Percentiles rank a stretch among this genome's conserved stretches.
These are phyloP conservation scores for Emydura subglobosa DNA, from an alignment of 2,113 vertebrate genomes.

Conservation along the genomic window DNA sequence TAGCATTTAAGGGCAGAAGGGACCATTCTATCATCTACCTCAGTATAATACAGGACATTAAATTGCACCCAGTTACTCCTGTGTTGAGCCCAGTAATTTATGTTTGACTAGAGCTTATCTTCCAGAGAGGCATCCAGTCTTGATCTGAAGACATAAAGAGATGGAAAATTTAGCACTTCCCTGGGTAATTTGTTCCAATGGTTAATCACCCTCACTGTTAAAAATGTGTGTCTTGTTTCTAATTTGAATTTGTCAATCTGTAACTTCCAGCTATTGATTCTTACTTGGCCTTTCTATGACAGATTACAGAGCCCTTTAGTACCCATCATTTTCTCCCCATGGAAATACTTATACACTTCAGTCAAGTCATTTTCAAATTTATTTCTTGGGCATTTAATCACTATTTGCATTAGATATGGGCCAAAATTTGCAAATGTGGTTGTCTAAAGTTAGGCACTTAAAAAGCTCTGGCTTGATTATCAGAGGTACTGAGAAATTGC, in stretches of 20 bases:
- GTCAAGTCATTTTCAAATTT: neutral
- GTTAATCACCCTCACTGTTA: neutral
- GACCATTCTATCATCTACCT: neutral
- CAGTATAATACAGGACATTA: neutral
- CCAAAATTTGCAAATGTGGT: neutral
- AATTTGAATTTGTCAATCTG: neutral
- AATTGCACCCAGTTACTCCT: neutral
- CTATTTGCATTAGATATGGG: neutral
- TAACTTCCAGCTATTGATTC: neutral
- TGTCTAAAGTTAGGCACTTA: neutral
- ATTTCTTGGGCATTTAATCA: neutral
- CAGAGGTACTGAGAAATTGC: neutral
- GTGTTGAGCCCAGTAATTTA: neutral
- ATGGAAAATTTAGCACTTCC: neutral
- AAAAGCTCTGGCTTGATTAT: neutral
- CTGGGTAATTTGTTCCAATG: neutral
- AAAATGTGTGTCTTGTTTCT: neutral
- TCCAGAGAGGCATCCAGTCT: neutral
- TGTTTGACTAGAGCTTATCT: neutral
- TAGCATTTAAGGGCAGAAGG: neutral
- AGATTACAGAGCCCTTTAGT: neutral
- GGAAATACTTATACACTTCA: neutral
- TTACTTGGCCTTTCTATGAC: neutral
- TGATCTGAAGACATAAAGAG: neutral
- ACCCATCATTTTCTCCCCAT: neutral